Percentiles rank a stretch among this genome's conserved stretches.
Conservation (phyloP, 2,797 vertebrate species). For the Acestrorhynchus altus region DNA sequence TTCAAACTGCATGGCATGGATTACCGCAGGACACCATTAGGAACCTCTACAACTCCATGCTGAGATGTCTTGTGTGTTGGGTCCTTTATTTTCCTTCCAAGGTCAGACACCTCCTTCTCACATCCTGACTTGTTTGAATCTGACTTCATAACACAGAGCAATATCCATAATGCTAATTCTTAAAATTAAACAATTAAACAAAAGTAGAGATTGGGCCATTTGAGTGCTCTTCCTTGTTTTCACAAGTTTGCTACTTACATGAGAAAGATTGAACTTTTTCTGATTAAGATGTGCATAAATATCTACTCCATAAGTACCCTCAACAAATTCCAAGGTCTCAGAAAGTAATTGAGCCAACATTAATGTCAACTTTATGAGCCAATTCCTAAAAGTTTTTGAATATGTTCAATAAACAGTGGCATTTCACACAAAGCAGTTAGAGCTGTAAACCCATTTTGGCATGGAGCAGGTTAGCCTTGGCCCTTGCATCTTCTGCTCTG, state of each 20-base stretch:
- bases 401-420: background rate
- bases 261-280: background rate
- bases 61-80: too few species aligned
- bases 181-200: too few species aligned
- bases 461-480: background rate
- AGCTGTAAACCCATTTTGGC: background rate
- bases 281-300: background rate
- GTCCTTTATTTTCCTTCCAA: too few species aligned
- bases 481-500: background rate
- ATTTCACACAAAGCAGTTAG: background rate
- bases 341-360: background rate
- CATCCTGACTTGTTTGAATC: too few species aligned
- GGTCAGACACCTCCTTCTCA: too few species aligned
- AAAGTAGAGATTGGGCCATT: too few species aligned
- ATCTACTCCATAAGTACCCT: background rate
- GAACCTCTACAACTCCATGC: too few species aligned
- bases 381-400: background rate
- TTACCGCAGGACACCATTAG: too few species aligned
- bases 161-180: too few species aligned
- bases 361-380: background rate
- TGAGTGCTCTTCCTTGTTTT: background rate
- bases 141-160: too few species aligned
- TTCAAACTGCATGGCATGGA: too few species aligned
- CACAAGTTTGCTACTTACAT: background rate
- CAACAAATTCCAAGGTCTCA: background rate